Conservation (phyloP, 2,113 vertebrate genomes). For the human region DNA sequence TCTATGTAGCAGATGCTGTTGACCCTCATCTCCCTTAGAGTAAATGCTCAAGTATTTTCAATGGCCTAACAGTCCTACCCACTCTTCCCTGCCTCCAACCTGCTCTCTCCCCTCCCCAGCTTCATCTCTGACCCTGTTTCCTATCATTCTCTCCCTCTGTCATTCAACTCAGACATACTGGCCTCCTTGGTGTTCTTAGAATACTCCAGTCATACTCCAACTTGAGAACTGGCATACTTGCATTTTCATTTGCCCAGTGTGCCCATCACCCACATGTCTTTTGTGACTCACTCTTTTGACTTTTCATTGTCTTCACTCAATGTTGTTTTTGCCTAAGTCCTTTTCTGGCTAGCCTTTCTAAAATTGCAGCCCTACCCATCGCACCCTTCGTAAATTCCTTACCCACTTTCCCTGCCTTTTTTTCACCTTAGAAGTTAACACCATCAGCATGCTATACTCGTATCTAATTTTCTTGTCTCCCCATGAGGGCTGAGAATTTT, state of each 20-base stretch:
- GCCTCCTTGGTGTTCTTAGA: neutral
- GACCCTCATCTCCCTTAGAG: neutral
- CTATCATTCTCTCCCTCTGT: neutral
- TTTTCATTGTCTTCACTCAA: neutral
- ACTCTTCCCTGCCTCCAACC: neutral
- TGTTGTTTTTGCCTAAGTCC: neutral
- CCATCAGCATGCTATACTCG: neutral
- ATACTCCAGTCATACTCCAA: neutral
- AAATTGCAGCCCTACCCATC: neutral
- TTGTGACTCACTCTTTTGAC: neutral
- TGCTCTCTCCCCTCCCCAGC: no score
- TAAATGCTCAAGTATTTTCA: neutral
- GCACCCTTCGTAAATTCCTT: neutral
- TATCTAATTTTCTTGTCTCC: neutral
- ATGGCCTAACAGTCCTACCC: neutral
- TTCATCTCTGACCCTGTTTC: neutral
- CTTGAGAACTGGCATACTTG: neutral
- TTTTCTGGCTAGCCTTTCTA: neutral
- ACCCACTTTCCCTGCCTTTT: neutral
- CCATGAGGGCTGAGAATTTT: neutral
- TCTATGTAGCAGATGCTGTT: neutral
- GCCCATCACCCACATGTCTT: neutral
- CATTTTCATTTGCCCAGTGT: neutral
- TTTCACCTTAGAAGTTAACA: neutral
- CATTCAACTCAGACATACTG: neutral